Base-by-base conservation (phyloP, 2,797 vertebrate species). In the Borostomias antarcticus region DNA sequence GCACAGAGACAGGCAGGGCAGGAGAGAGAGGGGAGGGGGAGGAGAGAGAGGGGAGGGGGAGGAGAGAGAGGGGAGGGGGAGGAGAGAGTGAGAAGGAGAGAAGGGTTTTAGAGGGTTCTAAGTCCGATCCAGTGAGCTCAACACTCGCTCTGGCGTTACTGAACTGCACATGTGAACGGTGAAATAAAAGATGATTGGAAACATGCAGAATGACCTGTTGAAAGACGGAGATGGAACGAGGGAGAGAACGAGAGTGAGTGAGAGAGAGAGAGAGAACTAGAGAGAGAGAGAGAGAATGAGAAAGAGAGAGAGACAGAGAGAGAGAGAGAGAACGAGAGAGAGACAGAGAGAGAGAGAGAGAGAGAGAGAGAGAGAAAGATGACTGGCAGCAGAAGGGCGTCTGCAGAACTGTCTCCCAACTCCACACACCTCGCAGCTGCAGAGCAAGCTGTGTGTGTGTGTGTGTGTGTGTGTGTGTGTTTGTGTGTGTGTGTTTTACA, bases 381-480 rank as follows among this genome's bases (percentile, higher is more conserved):
- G 13, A 13, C 43, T 45, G 43, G 17, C 17, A 13, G 10, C 17
- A 15, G 43, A 10, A 45, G 43, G 43, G 43, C 10, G 43, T 45
- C 13, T 45, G 43, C 43, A 10, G 17, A 4, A 35, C 9, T 35
- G 32, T 43, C 40, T n/a, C 40, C 40, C 40, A 43, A 43, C n/a
- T 43, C 40, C 40, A 43, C 11, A 13, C 40, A 43, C 2, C 48
- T 23, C 48, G n/a, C n/a, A n/a, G n/a, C n/a, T n/a, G n/a, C n/a
- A n/a, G n/a, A n/a, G n/a, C n/a, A n/a, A 9, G 32, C 4, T 33
- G 32, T 60, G 30, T 59, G 17, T 37, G 30, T 26, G 32, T 51
- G 58, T 33, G 52, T 15, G 64, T 68, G 61, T 53, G 54, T 43
- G 57, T 72, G 58, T 68, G 35, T 45, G 15, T 57, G 68, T 64